Base-by-base conservation (phyloP, 2,797 vertebrate genomes). In the Xenopus petersii region DNA sequence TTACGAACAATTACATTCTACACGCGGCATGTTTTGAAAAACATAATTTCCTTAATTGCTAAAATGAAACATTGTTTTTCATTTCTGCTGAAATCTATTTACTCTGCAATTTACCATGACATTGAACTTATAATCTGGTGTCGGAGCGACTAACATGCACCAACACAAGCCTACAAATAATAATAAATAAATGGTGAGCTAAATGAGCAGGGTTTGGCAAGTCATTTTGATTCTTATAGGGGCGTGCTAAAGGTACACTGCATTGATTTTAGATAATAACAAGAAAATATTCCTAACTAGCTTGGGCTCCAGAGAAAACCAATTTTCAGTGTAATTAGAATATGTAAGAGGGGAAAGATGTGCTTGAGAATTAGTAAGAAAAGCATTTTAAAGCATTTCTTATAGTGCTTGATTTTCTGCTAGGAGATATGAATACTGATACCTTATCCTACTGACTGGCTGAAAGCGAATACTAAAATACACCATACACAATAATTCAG, bases 31-130 rank as follows among this genome's bases (percentile, higher is more conserved):
- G 60, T 33, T 63, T 63, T 16, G 60, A 26, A 12, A 60, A 60
- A 60, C 58, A 60, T 60, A 62, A 66, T 83, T 85, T 87, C 82
- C 83, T 11, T 63, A 62, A 63, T 47, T 62, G 59, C 15, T 12
- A 24, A 60, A 48, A 21, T 61, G 10, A 71, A 71, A 71, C n/a
- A 49, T 17, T 33, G 17, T 49, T 49, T 46, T 47, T 10, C 49
- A 51, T 30, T n/a, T 71, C 3, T 12, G 46, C 13, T 17, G 4
- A 63, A 54, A 51, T 61, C 24, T 51, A 30, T 71, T 63, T 54
- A 46, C 12, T 54, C 47, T 62, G 46, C 10, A 51, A 12, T 71
- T 16, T 47, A 71, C 12, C 17, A 63, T 63, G 59, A 62, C 59
- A 15, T n/a, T 4, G 21, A 36, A n/a, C 16, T 6, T 64, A 3